These are phyloP conservation scores for Fratercula arctica DNA, from an alignment of 2,797 vertebrate genomes.

Conservation along the genomic window DNA sequence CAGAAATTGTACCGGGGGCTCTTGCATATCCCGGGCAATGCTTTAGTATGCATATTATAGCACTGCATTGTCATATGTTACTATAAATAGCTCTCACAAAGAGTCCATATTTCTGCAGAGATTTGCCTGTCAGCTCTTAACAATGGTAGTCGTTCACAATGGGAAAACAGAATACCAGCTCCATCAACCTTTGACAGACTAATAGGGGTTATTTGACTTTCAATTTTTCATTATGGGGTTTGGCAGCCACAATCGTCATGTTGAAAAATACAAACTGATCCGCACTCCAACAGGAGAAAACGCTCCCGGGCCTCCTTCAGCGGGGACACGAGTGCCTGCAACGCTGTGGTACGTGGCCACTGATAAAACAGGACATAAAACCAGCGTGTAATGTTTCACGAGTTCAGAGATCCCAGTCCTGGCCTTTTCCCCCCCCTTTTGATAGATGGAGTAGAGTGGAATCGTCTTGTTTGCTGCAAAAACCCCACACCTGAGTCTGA, in stretches of 20 bases:
- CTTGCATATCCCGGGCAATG: neutral
- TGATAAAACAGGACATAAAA: neutral
- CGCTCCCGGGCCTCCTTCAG: neutral
- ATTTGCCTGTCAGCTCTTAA: constrained; percentile 61
- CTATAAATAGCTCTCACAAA: constrained; percentile 56
- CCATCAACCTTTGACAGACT: constrained; percentile 72
- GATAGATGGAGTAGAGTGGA: neutral
- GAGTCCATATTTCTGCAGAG: constrained; percentile 66
- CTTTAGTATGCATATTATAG: constrained; percentile 52
- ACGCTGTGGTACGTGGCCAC: neutral
- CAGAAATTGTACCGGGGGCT: constrained; percentile 4
- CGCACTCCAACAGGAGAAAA: neutral
- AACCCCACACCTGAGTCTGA: neutral
- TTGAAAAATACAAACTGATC: constrained; percentile 56
- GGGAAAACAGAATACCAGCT: constrained; percentile 59
- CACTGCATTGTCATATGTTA: constrained; percentile 59
- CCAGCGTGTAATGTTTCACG: neutral
- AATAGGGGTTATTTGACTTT: constrained; percentile 74
- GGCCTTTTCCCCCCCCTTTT: neutral
- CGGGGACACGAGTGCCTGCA: neutral
- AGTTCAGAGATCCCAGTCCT: neutral
- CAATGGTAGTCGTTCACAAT: constrained; percentile 55
- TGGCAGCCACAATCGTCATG: constrained; percentile 28
- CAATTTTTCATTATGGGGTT: constrained; percentile 69
- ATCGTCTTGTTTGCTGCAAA: neutral